A percentile compares a stretch with the other conserved stretches of the same genome.
Conservation (phyloP, 2,797 vertebrate species). For the Triplophysa yarkandensis region DNA sequence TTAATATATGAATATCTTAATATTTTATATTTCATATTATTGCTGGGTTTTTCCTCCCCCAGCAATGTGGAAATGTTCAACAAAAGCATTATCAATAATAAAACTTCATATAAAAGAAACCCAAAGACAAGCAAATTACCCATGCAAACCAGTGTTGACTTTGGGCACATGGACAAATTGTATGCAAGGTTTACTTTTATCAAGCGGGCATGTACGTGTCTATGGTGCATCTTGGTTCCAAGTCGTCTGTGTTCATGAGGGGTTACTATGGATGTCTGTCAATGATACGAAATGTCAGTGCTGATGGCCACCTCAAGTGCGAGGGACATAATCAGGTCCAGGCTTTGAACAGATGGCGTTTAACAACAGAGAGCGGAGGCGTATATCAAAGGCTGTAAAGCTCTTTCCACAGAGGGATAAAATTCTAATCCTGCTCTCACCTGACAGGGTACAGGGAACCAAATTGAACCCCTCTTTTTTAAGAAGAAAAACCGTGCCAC, state of each 20-base stretch:
- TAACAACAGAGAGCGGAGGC: slow-evolving; percentile 61
- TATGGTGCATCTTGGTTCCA: not conserved
- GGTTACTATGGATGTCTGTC: slow-evolving; percentile 54
- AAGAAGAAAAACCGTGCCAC: not conserved
- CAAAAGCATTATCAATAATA: too few relatives aligned
- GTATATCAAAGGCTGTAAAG: slow-evolving; percentile 51
- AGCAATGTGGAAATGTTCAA: too few relatives aligned
- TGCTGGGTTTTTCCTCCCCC: too few relatives aligned
- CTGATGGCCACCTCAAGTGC: slow-evolving; percentile 56
- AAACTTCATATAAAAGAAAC: too few relatives aligned
- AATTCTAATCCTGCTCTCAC: slow-evolving; percentile 33
- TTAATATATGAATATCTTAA: too few relatives aligned
- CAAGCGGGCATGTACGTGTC: slow-evolving; percentile 12
- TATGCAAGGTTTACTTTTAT: slow-evolving; percentile 2
- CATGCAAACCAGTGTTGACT: too few relatives aligned
- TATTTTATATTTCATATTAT: too few relatives aligned
- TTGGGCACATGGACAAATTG: slow-evolving; percentile 10
- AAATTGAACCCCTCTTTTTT: slow-evolving; percentile 1
- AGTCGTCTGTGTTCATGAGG: slow-evolving; percentile 40
- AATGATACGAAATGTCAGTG: slow-evolving; percentile 64
- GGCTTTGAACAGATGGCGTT: slow-evolving; percentile 73
- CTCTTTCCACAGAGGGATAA: slow-evolving; percentile 34
- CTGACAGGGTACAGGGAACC: not conserved
- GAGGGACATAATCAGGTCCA: slow-evolving; percentile 67
- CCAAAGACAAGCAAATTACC: too few relatives aligned